These are phyloP conservation scores for Carapus acus DNA, from an alignment of 2,797 vertebrate genomes.

Conservation along the genomic window DNA sequence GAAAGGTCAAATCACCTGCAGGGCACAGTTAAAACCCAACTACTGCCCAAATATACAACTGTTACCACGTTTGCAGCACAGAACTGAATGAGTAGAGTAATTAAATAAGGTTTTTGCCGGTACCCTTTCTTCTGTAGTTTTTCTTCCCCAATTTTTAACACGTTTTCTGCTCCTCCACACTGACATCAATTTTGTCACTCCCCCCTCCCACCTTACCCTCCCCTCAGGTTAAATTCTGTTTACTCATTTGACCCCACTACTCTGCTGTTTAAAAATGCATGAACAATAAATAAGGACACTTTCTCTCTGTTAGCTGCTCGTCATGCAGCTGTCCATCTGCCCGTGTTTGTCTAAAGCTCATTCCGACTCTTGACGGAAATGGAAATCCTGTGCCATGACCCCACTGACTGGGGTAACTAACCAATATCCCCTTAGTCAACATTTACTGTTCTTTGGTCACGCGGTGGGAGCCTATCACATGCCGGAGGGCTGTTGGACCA, in stretches of 20 bases:
- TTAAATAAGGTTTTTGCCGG: no score
- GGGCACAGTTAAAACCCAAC: constrained; percentile 50
- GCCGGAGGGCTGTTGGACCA: constrained; percentile 70
- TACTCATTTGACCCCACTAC: constrained; percentile 69
- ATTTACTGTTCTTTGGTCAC: constrained; percentile 57
- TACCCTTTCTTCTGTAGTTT: no score
- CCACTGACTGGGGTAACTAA: constrained; percentile 63
- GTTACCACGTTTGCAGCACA: constrained; percentile 21
- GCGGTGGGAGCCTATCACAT: constrained; percentile 70
- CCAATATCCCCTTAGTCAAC: constrained; percentile 73
- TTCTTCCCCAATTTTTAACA: neutral
- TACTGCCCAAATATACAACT: constrained; percentile 29
- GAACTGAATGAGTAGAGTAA: constrained; percentile 1
- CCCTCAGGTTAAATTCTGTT: constrained; percentile 68
- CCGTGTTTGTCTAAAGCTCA: constrained; percentile 70
- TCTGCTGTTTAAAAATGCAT: constrained; percentile 77
- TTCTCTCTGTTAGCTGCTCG: constrained; percentile 16
- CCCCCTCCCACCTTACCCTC: constrained; percentile 36
- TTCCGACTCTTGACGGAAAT: constrained; percentile 68
- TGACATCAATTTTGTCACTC: constrained; percentile 35
- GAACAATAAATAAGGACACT: constrained; percentile 73
- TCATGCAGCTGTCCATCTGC: constrained; percentile 37
- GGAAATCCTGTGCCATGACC: constrained; percentile 62
- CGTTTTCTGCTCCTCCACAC: constrained; percentile 5
- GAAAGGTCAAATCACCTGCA: constrained; percentile 61